These are phyloP conservation scores for Adelphocoris suturalis DNA, from an alignment of 2,888 invertebrate species.

Conservation along the genomic window DNA sequence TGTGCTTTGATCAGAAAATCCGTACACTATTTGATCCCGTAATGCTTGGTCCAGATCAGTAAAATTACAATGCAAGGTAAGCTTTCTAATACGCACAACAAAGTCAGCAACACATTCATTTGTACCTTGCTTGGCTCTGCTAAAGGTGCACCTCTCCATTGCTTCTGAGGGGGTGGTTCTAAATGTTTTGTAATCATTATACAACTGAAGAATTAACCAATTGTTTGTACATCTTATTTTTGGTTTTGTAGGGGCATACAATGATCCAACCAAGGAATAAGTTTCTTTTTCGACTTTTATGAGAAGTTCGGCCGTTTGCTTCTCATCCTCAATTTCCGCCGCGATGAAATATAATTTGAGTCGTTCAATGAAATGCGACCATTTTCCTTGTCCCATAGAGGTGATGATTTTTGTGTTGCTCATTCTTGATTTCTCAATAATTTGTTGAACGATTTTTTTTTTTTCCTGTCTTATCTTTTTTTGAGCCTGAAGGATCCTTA, in stretches of 20 bases:
- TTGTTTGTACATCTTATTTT: neutral
- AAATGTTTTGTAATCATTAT: neutral
- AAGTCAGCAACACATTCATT: slow-evolving; percentile 19
- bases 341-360: neutral
- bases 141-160: slow-evolving; percentile 5
- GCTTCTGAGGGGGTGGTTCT: slow-evolving; percentile 37
- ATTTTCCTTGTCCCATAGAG: neutral
- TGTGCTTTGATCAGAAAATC: neutral
- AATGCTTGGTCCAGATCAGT: neutral
- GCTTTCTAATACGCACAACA: neutral
- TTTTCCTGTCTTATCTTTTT: too few relatives aligned
- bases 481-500: neutral
- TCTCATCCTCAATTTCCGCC: neutral
- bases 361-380: neutral
- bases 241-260: slow-evolving; percentile 34
- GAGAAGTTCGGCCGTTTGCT: slow-evolving; percentile 14
- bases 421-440: neutral
- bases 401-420: neutral
- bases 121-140: neutral
- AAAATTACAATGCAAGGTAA: slow-evolving; percentile 25
- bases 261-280: neutral
- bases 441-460: neutral
- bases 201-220: neutral
- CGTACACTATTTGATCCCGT: slow-evolving; percentile 37
- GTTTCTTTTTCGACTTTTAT: neutral